Percentiles rank a stretch among this genome's conserved stretches.
Evolutionary conservation across 2,113 vertebrate species (phyloP).

Genomic region (Glaucidium brasilianum): DNA sequence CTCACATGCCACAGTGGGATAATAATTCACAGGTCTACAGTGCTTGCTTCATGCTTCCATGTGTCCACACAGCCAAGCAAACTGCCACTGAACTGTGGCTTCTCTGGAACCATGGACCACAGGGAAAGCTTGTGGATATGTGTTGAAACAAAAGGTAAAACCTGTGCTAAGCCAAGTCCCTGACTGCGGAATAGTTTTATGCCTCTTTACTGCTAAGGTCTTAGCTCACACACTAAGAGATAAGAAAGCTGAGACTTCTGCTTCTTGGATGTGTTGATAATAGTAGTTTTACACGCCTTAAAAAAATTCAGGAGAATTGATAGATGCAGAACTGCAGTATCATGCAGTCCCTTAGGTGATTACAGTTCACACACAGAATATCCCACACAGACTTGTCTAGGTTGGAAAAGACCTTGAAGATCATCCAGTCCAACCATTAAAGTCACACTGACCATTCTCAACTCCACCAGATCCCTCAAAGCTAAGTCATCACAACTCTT

Average conservation of each 20-base stretch:
- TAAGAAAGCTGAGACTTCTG: neutral
- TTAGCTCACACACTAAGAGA: neutral
- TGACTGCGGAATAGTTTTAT: neutral
- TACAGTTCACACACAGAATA: neutral
- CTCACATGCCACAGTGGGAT: neutral
- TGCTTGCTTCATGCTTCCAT: neutral
- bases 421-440: too few relatives aligned
- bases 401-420: too few relatives aligned
- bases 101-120: neutral
- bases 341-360: neutral
- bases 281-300: neutral
- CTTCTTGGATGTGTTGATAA: neutral
- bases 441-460: too few relatives aligned
- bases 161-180: fast-evolving
- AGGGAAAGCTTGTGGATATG: neutral
- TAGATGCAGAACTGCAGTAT: neutral
- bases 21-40: neutral
- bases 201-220: too few relatives aligned
- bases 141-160: neutral
- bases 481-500: too few relatives aligned
- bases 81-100: neutral
- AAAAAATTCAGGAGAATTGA: neutral
- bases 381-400: too few relatives aligned
- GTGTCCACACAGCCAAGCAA: neutral
- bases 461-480: too few relatives aligned